Conservation (phyloP, 2,888 invertebrate species). For the Nesidiocoris tenuis region DNA sequence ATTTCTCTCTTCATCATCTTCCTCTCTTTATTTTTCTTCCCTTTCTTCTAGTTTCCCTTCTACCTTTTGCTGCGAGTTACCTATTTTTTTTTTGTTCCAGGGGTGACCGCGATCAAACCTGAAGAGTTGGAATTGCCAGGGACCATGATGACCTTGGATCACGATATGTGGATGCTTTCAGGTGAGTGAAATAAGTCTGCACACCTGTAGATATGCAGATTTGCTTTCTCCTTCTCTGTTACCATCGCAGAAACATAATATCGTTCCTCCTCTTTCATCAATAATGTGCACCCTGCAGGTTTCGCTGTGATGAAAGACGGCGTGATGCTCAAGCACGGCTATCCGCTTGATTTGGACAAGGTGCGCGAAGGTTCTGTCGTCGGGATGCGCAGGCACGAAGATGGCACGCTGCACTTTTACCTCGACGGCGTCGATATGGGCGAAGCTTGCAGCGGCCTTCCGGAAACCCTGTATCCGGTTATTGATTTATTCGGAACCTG, state of each 20-base stretch:
- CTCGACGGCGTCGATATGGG: conserved; percentile 85
- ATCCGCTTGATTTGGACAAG: conserved; percentile 80
- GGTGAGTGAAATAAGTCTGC: no score
- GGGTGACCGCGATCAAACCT: conserved; percentile 81
- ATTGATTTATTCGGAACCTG: conserved; percentile 93
- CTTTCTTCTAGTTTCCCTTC: no score
- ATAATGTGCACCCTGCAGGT: no score
- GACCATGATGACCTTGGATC: conserved; percentile 87
- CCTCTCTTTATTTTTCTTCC: no score
- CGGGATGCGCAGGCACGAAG: conserved; percentile 82
- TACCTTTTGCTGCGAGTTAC: no score
- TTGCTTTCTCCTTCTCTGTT: no score
- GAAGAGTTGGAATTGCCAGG: conserved; percentile 84
- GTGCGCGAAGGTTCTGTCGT: conserved; percentile 67
- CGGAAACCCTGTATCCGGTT: conserved; percentile 85
- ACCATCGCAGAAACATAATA: no score
- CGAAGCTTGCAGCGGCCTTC: conserved; percentile 75
- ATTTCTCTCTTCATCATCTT: no score
- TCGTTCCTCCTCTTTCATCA: conserved; percentile 1
- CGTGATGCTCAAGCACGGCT: conserved; percentile 78
- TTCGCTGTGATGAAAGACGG: conserved; percentile 90
- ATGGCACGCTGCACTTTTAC: conserved; percentile 81
- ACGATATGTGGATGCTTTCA: conserved; percentile 90
- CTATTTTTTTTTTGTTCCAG: conserved; percentile 1
- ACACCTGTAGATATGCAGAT: no score